phyloP scores from a whole-genome alignment of 2,888 invertebrate genomes.

The Cryptus armator region DNA sequence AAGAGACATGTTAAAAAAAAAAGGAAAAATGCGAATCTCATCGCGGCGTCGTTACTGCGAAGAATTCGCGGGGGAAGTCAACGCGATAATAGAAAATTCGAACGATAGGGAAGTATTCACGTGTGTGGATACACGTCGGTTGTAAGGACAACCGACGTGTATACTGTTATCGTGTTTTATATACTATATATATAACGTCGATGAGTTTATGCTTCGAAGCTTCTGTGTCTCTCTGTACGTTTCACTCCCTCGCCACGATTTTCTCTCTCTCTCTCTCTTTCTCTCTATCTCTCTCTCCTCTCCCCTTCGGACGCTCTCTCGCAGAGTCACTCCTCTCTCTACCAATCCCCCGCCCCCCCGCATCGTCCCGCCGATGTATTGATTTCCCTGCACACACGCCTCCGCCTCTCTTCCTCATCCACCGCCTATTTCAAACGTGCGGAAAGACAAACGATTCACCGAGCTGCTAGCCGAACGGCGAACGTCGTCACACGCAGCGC shows the following conservation, averaged over 20 bases:
- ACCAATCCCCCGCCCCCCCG: slow-evolving; percentile 58
- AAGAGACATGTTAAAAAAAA: slow-evolving; percentile 21
- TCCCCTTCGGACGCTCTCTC: slow-evolving; percentile 46
- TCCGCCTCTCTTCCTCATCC: slow-evolving; percentile 65
- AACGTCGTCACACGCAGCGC: slow-evolving; percentile 49
- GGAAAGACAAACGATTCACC: slow-evolving; percentile 78
- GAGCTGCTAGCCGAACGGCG: slow-evolving; percentile 41
- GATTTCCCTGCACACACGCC: slow-evolving; percentile 67
- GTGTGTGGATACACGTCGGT: slow-evolving; percentile 49
- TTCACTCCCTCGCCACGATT: slow-evolving; percentile 51
- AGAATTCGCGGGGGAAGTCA: neutral
- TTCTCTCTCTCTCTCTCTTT: slow-evolving; percentile 53
- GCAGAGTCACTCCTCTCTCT: slow-evolving; percentile 47
- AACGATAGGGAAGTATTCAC: slow-evolving; percentile 18
- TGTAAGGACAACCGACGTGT: neutral
- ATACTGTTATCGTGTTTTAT: slow-evolving; percentile 17
- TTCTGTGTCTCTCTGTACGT: slow-evolving; percentile 1
- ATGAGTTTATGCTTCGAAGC: slow-evolving; percentile 69
- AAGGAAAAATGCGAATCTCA: neutral
- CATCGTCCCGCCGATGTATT: slow-evolving; percentile 65
- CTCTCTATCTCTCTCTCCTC: slow-evolving; percentile 38
- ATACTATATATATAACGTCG: slow-evolving; percentile 59
- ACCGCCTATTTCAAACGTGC: slow-evolving; percentile 80
- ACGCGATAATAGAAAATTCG: slow-evolving; percentile 56
- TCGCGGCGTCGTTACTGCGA: slow-evolving; percentile 3